A percentile compares a stretch with the other conserved stretches of the same genome.
phyloP scores from a whole-genome alignment of 2,797 vertebrate species.

The Lagodon rhomboides region DNA sequence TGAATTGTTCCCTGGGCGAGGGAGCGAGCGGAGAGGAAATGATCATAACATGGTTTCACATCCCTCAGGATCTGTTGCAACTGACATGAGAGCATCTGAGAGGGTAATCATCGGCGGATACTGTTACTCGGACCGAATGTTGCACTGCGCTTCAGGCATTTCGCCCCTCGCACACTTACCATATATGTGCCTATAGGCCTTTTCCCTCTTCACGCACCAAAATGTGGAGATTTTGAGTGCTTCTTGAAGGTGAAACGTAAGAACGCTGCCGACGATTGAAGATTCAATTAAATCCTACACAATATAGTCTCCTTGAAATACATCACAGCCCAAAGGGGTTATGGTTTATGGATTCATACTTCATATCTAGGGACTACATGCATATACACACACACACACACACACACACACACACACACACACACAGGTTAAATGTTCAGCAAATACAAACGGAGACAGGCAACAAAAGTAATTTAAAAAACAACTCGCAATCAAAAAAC shows the following conservation, averaged over 20 bases:
- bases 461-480: conserved; percentile 26
- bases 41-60: conserved; percentile 66
- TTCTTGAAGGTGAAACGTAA: background rate
- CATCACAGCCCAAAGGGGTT: background rate
- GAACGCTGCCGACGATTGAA: background rate
- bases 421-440: background rate
- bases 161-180: conserved; percentile 9
- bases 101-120: conserved; percentile 50
- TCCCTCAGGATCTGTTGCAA: conserved; percentile 66
- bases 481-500: conserved; percentile 23
- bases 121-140: conserved; percentile 46
- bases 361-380: background rate
- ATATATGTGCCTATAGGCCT: too few relatives aligned
- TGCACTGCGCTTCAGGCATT: conserved; percentile 22
- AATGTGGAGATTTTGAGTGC: background rate
- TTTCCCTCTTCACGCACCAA: background rate
- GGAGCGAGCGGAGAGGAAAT: conserved; percentile 69
- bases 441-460: conserved; percentile 14
- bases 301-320: conserved; percentile 26
- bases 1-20: conserved; percentile 72
- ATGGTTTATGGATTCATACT: background rate
- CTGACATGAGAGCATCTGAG: conserved; percentile 65
- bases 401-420: background rate
- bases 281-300: conserved; percentile 5
- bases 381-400: background rate